Percentiles rank a stretch among this genome's conserved stretches.
phyloP scores from a whole-genome alignment of 2,797 vertebrate species.

The Helostoma temminkii region DNA sequence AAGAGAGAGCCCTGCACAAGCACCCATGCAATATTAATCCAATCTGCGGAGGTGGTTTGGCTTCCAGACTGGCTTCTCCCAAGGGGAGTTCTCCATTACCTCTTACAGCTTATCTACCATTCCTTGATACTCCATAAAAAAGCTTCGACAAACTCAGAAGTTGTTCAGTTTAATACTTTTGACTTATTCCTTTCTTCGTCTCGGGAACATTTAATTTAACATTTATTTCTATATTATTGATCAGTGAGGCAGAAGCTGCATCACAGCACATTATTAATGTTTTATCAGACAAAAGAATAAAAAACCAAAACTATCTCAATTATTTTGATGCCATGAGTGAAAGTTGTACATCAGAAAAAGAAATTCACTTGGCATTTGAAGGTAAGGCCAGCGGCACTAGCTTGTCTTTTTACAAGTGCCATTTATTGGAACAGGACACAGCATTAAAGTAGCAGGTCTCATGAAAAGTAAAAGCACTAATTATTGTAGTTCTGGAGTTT shows the following conservation, averaged over 20 bases:
- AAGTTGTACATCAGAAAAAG: not conserved
- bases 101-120: constrained; percentile 69
- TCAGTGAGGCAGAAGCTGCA: constrained; percentile 38
- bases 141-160: constrained; percentile 52
- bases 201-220: constrained; percentile 39
- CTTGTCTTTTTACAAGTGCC: not conserved
- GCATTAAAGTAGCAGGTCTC: constrained; percentile 10
- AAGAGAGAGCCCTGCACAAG: constrained; percentile 45
- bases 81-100: constrained; percentile 75
- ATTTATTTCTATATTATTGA: constrained; percentile 74
- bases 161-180: constrained; percentile 38
- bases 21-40: constrained; percentile 81
- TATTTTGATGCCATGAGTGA: constrained; percentile 18
- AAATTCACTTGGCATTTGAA: not conserved
- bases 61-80: constrained; percentile 67
- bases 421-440: not conserved
- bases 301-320: constrained; percentile 26
- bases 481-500: constrained; percentile 27
- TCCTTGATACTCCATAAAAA: constrained; percentile 50
- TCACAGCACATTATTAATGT: constrained; percentile 54
- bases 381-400: not conserved
- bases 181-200: constrained; percentile 31
- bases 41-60: constrained; percentile 74
- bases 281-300: constrained; percentile 51
- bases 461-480: not conserved